These are phyloP conservation scores for Tetropium fuscum DNA, from an alignment of 2,888 invertebrate genomes.

Conservation along the genomic window DNA sequence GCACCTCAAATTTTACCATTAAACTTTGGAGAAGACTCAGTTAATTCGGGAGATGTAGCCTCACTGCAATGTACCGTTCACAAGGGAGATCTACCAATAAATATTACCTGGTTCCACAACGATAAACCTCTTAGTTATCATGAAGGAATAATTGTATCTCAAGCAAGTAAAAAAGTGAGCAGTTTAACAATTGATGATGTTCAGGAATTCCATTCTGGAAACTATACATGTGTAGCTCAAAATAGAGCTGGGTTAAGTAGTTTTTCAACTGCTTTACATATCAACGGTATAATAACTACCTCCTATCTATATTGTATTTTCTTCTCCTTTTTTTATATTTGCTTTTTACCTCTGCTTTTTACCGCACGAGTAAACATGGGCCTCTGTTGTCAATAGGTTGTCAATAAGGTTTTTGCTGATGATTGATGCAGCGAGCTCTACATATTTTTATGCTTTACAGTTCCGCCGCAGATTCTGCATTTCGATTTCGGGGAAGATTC, in stretches of 20 bases:
- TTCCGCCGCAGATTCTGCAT: conserved; percentile 69
- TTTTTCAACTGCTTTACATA: conserved; percentile 73
- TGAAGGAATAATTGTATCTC: conserved; percentile 61
- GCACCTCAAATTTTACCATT: conserved; percentile 71
- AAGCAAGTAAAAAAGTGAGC: conserved; percentile 68
- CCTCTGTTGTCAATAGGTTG: too few species aligned
- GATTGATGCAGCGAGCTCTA: too few species aligned
- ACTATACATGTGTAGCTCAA: conserved; percentile 80
- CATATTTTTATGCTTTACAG: conserved; percentile 44
- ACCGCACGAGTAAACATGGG: conserved; percentile 9
- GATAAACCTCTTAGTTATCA: conserved; percentile 60
- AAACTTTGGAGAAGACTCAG: conserved; percentile 69
- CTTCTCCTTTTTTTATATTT: too few species aligned
- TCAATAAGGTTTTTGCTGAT: too few species aligned
- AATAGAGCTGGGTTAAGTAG: conserved; percentile 76
- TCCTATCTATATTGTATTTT: too few species aligned
- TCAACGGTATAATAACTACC: conserved; percentile 76
- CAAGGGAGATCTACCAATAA: conserved; percentile 78
- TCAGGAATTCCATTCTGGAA: conserved; percentile 75
- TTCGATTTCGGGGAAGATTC: conserved; percentile 70
- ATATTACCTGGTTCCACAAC: conserved; percentile 74
- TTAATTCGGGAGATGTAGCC: conserved; percentile 79
- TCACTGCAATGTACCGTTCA: conserved; percentile 76
- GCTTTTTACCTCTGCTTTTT: neutral
- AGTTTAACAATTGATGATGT: conserved; percentile 74